Conservation (phyloP, 2,113 vertebrate genomes). For the Phaethon lepturus region DNA sequence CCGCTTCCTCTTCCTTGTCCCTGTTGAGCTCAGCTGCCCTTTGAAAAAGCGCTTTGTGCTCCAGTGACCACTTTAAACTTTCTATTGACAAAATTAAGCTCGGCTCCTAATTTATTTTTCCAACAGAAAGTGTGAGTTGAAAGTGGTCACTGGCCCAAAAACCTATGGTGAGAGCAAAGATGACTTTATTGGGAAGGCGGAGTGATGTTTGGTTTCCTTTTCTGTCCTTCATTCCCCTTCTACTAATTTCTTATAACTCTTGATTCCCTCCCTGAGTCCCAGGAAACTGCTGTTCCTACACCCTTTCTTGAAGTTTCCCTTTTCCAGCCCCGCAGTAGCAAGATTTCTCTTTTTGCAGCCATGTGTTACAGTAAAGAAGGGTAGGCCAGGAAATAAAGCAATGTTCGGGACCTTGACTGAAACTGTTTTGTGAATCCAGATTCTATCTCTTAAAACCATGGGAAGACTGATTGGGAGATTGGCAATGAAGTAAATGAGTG, state of each 20-base stretch:
- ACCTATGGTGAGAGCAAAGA: background rate
- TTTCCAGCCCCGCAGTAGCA: background rate
- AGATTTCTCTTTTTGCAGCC: background rate
- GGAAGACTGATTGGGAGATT: background rate
- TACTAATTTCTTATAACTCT: background rate
- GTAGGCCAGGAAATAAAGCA: background rate
- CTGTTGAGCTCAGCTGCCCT: background rate
- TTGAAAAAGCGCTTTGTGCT: slow-evolving; percentile 39
- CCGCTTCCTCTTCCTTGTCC: background rate
- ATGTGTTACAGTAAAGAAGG: background rate
- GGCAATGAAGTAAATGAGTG: background rate
- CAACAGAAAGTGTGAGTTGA: slow-evolving; percentile 24
- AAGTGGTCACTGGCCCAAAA: slow-evolving; percentile 49
- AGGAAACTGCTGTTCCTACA: background rate
- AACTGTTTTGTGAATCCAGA: background rate
- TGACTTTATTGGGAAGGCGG: background rate
- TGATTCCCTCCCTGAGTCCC: background rate
- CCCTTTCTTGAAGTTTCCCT: background rate
- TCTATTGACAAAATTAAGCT: slow-evolving; percentile 22
- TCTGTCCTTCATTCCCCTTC: background rate
- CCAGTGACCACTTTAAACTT: slow-evolving; percentile 46
- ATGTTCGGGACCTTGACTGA: background rate
- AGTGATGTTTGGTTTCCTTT: background rate
- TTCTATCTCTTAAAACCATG: background rate
- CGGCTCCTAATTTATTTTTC: slow-evolving; percentile 3